Evolutionary conservation across 2,888 invertebrate species (phyloP).

Genomic region (Drosophila rellima): DNA sequence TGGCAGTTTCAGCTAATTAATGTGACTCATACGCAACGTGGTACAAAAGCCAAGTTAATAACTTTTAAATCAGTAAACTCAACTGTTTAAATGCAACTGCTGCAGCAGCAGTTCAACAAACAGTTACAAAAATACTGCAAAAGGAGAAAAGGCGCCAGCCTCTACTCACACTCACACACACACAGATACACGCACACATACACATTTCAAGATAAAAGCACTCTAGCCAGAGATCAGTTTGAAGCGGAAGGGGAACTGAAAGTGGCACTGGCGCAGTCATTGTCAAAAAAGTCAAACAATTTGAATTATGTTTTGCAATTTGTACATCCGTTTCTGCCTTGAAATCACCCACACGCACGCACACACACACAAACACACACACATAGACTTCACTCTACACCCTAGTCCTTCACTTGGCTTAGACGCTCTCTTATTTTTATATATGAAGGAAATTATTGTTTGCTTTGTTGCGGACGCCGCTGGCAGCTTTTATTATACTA

Average conservation of each 20-base stretch:
- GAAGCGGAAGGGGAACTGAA: not conserved
- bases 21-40: constrained; percentile 71
- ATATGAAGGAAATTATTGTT: constrained; percentile 72
- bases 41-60: constrained; percentile 35
- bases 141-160: constrained; percentile 27
- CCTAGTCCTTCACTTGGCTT: constrained; percentile 18
- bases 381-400: not conserved
- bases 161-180: constrained; percentile 8
- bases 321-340: constrained; percentile 77
- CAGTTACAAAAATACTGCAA: constrained; percentile 24
- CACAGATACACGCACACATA: constrained; percentile 11
- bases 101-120: constrained; percentile 28
- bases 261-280: constrained; percentile 70
- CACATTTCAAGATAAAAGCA: constrained; percentile 65
- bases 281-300: constrained; percentile 82
- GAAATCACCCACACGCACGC: constrained; percentile 44
- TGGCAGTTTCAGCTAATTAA: constrained; percentile 71
- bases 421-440: constrained; percentile 40
- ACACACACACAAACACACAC: too few relatives aligned
- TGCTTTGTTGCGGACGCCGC: constrained; percentile 71
- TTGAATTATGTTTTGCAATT: constrained; percentile 83
- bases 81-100: constrained; percentile 24
- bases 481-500: constrained; percentile 60
- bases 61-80: constrained; percentile 33
- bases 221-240: constrained; percentile 26